Conservation (phyloP, 2,113 vertebrate genomes). For the Peromyscus maniculatus region DNA sequence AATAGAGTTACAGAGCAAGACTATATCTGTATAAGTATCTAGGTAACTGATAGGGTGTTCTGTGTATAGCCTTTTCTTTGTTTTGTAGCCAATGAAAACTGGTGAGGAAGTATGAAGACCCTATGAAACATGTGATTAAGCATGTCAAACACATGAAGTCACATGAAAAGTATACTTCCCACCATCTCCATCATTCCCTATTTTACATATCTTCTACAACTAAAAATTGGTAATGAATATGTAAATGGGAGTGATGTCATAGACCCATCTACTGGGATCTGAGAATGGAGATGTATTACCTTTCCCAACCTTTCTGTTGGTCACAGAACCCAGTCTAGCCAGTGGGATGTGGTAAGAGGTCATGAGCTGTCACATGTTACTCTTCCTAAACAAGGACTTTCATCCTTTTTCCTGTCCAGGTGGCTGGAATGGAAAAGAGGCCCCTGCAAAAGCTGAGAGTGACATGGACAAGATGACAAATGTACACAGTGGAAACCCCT, state of each 20-base stretch:
- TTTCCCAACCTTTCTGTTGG: neutral
- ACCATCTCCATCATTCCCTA: neutral
- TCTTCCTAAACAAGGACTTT: neutral
- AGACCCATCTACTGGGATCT: neutral
- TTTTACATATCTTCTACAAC: neutral
- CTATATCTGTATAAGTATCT: neutral
- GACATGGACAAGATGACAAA: neutral
- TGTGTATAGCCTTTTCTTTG: neutral
- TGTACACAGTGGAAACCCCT: neutral
- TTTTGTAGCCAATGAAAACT: neutral
- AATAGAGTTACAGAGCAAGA: neutral
- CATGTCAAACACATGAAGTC: neutral
- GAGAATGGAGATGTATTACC: neutral
- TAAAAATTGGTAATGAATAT: neutral
- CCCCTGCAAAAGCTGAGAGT: neutral
- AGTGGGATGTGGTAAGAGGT: neutral
- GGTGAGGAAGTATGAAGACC: neutral
- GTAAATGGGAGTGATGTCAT: neutral
- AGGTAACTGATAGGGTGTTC: neutral
- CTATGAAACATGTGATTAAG: neutral
- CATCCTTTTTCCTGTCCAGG: neutral
- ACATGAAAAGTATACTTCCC: neutral
- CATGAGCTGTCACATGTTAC: neutral
- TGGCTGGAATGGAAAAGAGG: neutral
- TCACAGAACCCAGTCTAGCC: neutral